Evolutionary conservation across 2,888 invertebrate species (phyloP), one percentile per base, ranked within the genome.

Genomic region (Drosophila incognita): DNA sequence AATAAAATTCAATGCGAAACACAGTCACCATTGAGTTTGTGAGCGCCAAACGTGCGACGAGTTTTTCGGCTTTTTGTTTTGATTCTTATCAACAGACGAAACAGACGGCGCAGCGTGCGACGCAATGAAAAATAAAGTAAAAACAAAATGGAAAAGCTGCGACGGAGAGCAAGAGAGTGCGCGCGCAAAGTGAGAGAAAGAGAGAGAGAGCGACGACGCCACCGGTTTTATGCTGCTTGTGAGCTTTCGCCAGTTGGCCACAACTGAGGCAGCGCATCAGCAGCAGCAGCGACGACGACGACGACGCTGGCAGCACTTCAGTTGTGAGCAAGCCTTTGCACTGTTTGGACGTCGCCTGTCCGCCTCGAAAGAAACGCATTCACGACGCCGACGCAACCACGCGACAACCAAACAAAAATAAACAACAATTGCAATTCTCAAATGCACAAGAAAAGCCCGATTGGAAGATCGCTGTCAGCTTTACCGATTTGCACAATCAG

Each of bases 301-400:
- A 58, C 56, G 42, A 38, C 76, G 49, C 6, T 64, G 38, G 38
- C 69, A 75, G 68, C 57, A 56, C 71, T 90, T 90, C 76, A 91
- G 91, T 91, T 88, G 87, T 87, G 90, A 91, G 84, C 86, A 91
- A 86, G 89, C 82, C 90, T 87, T 89, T 87, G 90, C 87, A 82
- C 76, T 82, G 90, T 83, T 81, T 82, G 85, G 91, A 91, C 91
- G 90, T 75, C 24, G 75, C 52, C 58, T 69, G 74, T 49, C 69
- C 40, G 46, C 46, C 24, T 33, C 27, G 29, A 29, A 21, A 29
- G 1, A 54, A 54, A 65, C 66, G 64, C 62, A 66, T 61, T 70
- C 82, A 79, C 24, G 56, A 56, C 56, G 38, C 56, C 67, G 74
- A 66, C 36, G 54, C 69, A 75, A 73, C 69, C 56, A 76, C 71